Evolutionary conservation across 1,140 invertebrate genomes (phyloP), one percentile per base, ranked within the genome.

Genomic region (Oedothorax gibbosus): DNA sequence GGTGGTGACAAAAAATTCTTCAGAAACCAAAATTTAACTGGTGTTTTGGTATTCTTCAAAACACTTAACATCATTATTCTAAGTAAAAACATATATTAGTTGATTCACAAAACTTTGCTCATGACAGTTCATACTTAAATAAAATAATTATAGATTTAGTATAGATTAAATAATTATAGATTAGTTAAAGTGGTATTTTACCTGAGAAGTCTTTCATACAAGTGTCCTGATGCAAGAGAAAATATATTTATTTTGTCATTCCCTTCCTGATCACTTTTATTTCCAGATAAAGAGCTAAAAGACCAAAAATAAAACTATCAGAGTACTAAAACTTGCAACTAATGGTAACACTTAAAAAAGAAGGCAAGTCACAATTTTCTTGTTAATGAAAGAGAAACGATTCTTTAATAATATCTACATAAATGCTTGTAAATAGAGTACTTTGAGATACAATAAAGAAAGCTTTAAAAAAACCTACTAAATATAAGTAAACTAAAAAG

Each of bases 11-110:
- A 91, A 90, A 99, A 99, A 91, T 99, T 99, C 90, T 99, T 99
- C 35, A 99, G 91, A 88, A 99, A 99, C 99, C 99, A 99, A 91
- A 99, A 99, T 89, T 99, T 99, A 2, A 99, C 98, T 5, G 97
- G 97, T 3, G 95, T 96, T 89, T 99, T 97, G 0, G 99, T 99
- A 88, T 99, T 93, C 89, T 99, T 99, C 69, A 99, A 91, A 0
- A 99, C 96, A 85, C 97, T 98, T 64, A 99, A 89, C 97, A 99
- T 99, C 98, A 99, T 99, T 87, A 99, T 99, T 86, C 97, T 91
- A 56, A 53, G 60, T 75, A 65, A 20, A 86, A 54, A 68, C 51
- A 72, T 69, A 49, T 51, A 72, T 21, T 15, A 79, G n/a, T 20
- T 69, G 57, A 15, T 69, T 53, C 56, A 0, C 10, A 80, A 66